These are phyloP conservation scores for Cantharis flavilabris DNA, from an alignment of 2,888 invertebrate genomes.

Conservation along the genomic window DNA sequence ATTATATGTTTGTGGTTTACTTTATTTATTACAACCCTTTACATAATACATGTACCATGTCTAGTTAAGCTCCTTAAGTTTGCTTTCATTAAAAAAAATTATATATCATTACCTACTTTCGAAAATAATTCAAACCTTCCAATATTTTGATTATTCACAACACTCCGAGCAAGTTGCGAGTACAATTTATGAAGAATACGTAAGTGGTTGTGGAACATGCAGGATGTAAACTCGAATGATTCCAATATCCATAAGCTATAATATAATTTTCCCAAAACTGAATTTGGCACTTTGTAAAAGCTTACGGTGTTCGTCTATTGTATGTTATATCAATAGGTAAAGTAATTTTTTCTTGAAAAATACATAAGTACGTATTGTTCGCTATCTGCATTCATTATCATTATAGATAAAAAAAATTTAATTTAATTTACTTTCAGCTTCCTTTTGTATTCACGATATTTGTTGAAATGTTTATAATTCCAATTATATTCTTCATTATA, in stretches of 20 bases:
- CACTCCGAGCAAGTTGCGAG: not conserved
- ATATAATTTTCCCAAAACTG: not conserved
- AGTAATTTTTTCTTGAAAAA: not conserved
- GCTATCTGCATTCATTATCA: too few species aligned
- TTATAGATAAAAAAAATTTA: too few species aligned
- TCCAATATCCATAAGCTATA: constrained; percentile 40
- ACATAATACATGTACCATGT: constrained; percentile 26
- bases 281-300: not conserved
- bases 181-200: too few species aligned
- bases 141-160: too few species aligned
- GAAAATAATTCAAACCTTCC: not conserved
- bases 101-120: not conserved
- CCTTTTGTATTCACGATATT: too few species aligned
- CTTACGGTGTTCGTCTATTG: not conserved
- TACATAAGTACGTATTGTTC: too few species aligned
- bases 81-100: not conserved
- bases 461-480: too few species aligned
- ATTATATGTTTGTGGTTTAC: constrained; percentile 46
- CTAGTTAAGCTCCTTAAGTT: constrained; percentile 38
- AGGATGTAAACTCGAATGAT: constrained; percentile 49
- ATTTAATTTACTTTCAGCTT: too few species aligned
- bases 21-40: constrained; percentile 50
- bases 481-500: too few species aligned
- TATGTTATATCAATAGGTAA: not conserved
- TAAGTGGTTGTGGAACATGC: constrained; percentile 16